Base-by-base conservation (phyloP, 2,797 vertebrate species). In the Manis javanica region DNA sequence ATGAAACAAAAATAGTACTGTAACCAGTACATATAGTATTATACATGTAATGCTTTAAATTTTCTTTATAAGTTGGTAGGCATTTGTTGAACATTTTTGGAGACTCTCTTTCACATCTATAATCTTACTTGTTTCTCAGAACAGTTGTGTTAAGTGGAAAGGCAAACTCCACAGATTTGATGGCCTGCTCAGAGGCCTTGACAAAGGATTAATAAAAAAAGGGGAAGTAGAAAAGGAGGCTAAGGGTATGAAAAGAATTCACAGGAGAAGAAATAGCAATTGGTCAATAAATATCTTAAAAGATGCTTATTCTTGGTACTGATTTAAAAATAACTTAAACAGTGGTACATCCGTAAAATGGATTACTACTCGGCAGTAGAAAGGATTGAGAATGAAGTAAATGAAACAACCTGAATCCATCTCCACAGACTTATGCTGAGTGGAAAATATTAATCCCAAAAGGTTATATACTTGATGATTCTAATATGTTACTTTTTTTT, bases 41-140 rank as follows among this genome's bases (percentile, higher is more conserved):
- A 10, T 75, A 29, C 29, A 19, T 87, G 51, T 49, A 53, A 49
- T 88, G n/a, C 68, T 95, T 63, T 46, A 90, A 24, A n/a, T 83
- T 86, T 88, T 96, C 29, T 95, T 93, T 23, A 11, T 57, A 85
- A 59, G 42, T 57, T 83, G 34, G 63, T 81, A 87, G 46, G 24
- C 21, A 66, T 87, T 61, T 87, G 7, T 87, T 82, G 68, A 91
- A 85, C 24, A 89, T 82, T 90, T 97, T 92, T 94, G 31, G 61
- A 95, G 72, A 85, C 10, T 92, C 39, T 12, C 18, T 74, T 89
- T 72, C 7, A 55, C 2, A 19, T 83, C 39, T 85, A 16, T 89
- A 19, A 82, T 95, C 37, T 92, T 75, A 85, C 1, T 93, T 87
- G 37, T 96, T 94, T 96, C 29, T 95, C 49, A 34, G 46, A 91